Base-by-base conservation (phyloP, 2,113 vertebrate genomes). In the Lasiurus cinereus region DNA sequence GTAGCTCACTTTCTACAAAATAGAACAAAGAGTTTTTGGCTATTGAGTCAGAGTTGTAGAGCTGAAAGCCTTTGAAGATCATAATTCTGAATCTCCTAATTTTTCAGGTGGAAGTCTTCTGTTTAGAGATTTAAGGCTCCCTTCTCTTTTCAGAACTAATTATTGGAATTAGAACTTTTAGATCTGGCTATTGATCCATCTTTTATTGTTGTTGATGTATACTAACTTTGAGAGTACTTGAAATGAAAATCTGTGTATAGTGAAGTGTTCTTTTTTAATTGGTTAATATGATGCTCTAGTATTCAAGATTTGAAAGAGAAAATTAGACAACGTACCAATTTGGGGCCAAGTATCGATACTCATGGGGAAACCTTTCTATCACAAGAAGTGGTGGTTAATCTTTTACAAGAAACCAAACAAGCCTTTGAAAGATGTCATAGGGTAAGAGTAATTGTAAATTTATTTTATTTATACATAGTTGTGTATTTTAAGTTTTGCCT, bases 341-440 rank as follows among this genome's bases (percentile, higher is more conserved):
- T 99, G 96, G 99, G 99, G 67, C 99, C 99, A 72, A 99, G 99
- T 95, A 99, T 99, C 69, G 99, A 99, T 97, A 99, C 99, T 66
- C 99, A 99, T 0, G 99, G 99, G 77, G 99, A 99, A 98, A 99
- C 99, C 6, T 99, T 99, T 74, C 98, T 99, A 29, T 99, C 99
- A 0, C 99, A 99, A 92, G 99, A 99, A 97, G 99, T 99, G 86
- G 99, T 99, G 94, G 99, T 99, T 90, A 99, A 99, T 98, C 98
- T 99, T 97, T 96, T 99, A 96, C 99, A 99, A 98, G 99, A 99
- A 98, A 99, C 99, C 3, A 99, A 99, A 6, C 99, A 99, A 96
- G 99, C 99, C 96, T 99, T 99, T 98, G 99, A 99, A 98, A 99
- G 99, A 96, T 99, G 99, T 98, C 99, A 99, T 98, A 99, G 98